Conservation (phyloP, 2,888 invertebrate species). For the Diloba caeruleocephala region DNA sequence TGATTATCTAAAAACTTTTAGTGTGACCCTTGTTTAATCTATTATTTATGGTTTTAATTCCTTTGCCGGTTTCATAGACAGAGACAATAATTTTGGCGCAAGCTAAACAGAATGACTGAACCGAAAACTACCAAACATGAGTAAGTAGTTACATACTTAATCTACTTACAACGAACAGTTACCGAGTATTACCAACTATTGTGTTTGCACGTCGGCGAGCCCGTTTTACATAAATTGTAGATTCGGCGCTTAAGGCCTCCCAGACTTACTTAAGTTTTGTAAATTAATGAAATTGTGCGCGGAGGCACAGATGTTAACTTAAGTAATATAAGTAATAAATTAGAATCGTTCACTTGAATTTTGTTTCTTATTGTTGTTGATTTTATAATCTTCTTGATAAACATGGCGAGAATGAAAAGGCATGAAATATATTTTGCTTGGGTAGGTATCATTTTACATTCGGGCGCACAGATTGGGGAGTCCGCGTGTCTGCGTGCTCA, state of each 20-base stretch:
- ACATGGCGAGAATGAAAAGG: neutral
- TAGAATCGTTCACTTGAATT: slow-evolving; percentile 36
- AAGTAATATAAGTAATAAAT: slow-evolving; percentile 49
- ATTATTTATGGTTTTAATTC: no score
- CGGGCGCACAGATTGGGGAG: no score
- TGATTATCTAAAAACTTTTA: no score
- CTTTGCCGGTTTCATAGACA: no score
- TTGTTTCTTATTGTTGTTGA: slow-evolving; percentile 19
- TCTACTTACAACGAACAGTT: slow-evolving; percentile 74
- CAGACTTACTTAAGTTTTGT: slow-evolving; percentile 58
- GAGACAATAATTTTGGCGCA: no score
- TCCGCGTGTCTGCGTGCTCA: no score
- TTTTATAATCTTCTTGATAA: slow-evolving; percentile 10
- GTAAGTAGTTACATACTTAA: slow-evolving; percentile 67
- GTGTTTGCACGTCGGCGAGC: slow-evolving; percentile 75
- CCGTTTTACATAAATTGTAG: slow-evolving; percentile 84
- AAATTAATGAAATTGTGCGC: slow-evolving; percentile 61
- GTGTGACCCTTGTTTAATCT: no score
- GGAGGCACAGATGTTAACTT: slow-evolving; percentile 48
- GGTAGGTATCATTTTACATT: no score
- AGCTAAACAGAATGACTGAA: no score
- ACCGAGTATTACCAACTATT: slow-evolving; percentile 65
- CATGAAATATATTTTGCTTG: neutral
- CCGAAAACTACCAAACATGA: slow-evolving; percentile 24
- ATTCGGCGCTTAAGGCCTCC: slow-evolving; percentile 53